These are phyloP conservation scores for Gastracanthus pulcherrimus DNA, from an alignment of 2,888 invertebrate genomes.

Conservation along the genomic window DNA sequence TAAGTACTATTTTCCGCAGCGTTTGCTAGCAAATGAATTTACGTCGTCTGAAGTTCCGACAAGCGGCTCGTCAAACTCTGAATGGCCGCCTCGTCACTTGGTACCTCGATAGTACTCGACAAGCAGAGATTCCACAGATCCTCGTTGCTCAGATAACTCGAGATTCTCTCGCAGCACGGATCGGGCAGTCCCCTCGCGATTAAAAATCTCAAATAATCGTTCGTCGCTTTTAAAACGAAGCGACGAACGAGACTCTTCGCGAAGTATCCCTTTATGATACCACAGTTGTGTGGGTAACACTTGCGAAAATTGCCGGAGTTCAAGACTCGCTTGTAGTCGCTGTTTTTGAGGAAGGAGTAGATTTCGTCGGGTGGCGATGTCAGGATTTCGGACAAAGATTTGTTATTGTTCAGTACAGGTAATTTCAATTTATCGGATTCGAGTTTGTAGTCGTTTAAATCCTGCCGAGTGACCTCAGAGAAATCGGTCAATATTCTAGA, in stretches of 20 bases:
- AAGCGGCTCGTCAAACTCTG: not conserved
- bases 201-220: not conserved
- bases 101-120: not conserved
- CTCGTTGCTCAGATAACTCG: not conserved
- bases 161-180: not conserved
- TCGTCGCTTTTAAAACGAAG: not conserved
- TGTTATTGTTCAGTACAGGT: not conserved
- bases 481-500: not conserved
- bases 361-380: not conserved
- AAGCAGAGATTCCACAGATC: not conserved
- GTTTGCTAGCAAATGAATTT: too few relatives aligned
- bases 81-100: not conserved
- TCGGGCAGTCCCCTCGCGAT: not conserved
- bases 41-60: not conserved
- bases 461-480: not conserved
- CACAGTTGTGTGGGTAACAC: not conserved
- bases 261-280: not conserved
- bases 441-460: not conserved
- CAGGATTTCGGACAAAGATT: not conserved
- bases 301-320: not conserved
- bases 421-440: not conserved
- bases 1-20: too few relatives aligned
- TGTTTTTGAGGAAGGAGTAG: not conserved
- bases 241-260: not conserved
- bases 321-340: not conserved